Base-by-base conservation (phyloP, 2,888 invertebrate species). In the Nemotelus nigrinus region DNA sequence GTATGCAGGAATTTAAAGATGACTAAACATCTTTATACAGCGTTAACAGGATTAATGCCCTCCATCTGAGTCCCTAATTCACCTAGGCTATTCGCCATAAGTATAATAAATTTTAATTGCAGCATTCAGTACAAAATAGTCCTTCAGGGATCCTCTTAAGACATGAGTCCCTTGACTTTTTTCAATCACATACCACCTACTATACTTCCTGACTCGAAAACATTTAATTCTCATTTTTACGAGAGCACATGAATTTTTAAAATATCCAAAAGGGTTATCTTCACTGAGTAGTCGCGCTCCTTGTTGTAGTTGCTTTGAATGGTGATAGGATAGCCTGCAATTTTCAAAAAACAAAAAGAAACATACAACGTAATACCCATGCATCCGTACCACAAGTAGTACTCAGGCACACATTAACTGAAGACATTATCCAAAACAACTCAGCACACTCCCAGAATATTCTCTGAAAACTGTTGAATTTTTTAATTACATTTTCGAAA, bases 31-130 rank as follows among this genome's bases (percentile, higher is more conserved):
- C 25, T 25, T 25, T 25, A 25, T 1, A 25, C 25, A 25, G 25
- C 25, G 25, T 25, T 25, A 25, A 25, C 25, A 25, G 25, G 25
- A 1, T 25, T 25, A 25, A 25, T 25, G 25, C 25, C 1, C 25
- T 25, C 25, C n/a, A n/a, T n/a, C n/a, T n/a, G n/a, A n/a, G n/a
- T n/a, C n/a, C n/a, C n/a, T n/a, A n/a, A n/a, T n/a, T n/a, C n/a
- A n/a, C n/a, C 25, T 25, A 25, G 25, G 25, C 25, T 25, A 25
- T 71, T 55, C 10, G 53, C 50, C 50, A 70, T 71, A 53, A 74
- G 74, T 39, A 74, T 60, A 60, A 74, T 74, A 74, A 74, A 74
- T 74, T 74, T 63, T 63, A 74, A 74, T 74, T 63, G 50, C 50
- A 48, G 7, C 48, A 74, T 60, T 63, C n/a, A 74, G 41, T 53